These are phyloP conservation scores for Parascotia fuliginaria DNA, from an alignment of 2,888 invertebrate species.

Conservation along the genomic window DNA sequence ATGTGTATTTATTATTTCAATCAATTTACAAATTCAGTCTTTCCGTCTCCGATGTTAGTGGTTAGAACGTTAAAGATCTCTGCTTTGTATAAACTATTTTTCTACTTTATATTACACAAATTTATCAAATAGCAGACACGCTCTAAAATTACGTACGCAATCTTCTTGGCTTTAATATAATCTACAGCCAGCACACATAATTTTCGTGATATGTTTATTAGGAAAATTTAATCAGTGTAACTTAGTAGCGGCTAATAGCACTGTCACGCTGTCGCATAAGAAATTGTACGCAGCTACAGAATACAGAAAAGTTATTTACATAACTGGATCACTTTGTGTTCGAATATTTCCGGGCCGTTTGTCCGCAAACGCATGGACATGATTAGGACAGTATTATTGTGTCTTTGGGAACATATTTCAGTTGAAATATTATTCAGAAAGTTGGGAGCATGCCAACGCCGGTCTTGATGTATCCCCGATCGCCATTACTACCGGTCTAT, in stretches of 20 bases:
- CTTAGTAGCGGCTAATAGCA: slow-evolving; percentile 19
- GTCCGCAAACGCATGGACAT: slow-evolving; percentile 50
- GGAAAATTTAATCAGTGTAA: slow-evolving; percentile 31
- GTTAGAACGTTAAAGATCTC: no score
- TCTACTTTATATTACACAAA: no score
- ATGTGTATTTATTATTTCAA: no score
- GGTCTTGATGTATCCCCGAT: slow-evolving; percentile 49
- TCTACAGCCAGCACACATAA: no score
- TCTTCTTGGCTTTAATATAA: no score
- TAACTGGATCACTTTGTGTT: slow-evolving; percentile 36
- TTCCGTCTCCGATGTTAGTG: no score
- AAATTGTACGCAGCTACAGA: slow-evolving; percentile 15
- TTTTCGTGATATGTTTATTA: no score
- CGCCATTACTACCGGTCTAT: slow-evolving; percentile 57
- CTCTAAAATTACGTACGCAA: no score
- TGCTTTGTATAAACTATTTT: no score
- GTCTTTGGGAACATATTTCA: slow-evolving; percentile 57
- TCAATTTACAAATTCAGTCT: no score
- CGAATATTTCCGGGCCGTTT: slow-evolving; percentile 56
- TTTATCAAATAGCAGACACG: no score
- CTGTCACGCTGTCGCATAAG: slow-evolving; percentile 26
- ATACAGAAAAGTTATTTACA: slow-evolving; percentile 30
- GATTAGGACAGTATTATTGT: slow-evolving; percentile 62
- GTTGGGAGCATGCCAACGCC: slow-evolving; percentile 45
- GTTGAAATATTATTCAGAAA: slow-evolving; percentile 37